Evolutionary conservation across 2,113 vertebrate species (phyloP).

Genomic region (Chaetodon trifascialis): DNA sequence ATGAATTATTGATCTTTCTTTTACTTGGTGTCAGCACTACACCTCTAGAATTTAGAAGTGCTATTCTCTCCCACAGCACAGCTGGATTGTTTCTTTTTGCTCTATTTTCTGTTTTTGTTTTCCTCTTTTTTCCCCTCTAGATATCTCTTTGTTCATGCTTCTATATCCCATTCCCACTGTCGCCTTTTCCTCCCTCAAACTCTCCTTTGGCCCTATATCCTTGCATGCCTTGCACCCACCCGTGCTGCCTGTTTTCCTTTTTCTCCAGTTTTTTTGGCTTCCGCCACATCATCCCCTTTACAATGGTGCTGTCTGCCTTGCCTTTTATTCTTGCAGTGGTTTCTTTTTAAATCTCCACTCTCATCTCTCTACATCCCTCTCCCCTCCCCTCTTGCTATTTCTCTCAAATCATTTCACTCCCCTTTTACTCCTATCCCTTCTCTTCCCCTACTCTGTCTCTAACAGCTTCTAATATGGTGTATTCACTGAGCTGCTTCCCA

Average conservation of each 20-base stretch:
- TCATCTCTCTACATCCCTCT: slow-evolving; percentile 46
- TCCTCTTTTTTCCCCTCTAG: slow-evolving; percentile 2
- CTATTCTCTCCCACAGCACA: slow-evolving; percentile 35
- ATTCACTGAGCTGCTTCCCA: slow-evolving; percentile 78
- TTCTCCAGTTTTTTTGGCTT: slow-evolving; percentile 15
- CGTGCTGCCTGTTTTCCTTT: background rate
- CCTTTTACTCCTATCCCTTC: slow-evolving; percentile 39
- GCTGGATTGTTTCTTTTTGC: slow-evolving; percentile 22
- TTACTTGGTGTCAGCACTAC: slow-evolving; percentile 78
- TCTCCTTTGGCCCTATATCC: slow-evolving; percentile 30
- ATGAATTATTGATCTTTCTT: slow-evolving; percentile 86
- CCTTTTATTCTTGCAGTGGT: slow-evolving; percentile 44
- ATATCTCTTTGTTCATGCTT: slow-evolving; percentile 24
- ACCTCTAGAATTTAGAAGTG: slow-evolving; percentile 63
- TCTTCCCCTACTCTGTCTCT: slow-evolving; percentile 58
- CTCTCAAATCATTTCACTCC: slow-evolving; percentile 67
- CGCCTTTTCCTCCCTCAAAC: background rate
- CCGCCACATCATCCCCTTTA: slow-evolving; percentile 38
- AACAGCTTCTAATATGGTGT: slow-evolving; percentile 79
- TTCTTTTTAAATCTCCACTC: slow-evolving; percentile 68
- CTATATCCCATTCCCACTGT: slow-evolving; percentile 4
- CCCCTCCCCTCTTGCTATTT: slow-evolving; percentile 41
- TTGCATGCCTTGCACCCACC: slow-evolving; percentile 19
- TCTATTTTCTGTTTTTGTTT: slow-evolving; percentile 6
- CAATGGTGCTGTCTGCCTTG: slow-evolving; percentile 39